Evolutionary conservation across 1,140 invertebrate species (phyloP).

Genomic region (Drosophila nigromelanica): DNA sequence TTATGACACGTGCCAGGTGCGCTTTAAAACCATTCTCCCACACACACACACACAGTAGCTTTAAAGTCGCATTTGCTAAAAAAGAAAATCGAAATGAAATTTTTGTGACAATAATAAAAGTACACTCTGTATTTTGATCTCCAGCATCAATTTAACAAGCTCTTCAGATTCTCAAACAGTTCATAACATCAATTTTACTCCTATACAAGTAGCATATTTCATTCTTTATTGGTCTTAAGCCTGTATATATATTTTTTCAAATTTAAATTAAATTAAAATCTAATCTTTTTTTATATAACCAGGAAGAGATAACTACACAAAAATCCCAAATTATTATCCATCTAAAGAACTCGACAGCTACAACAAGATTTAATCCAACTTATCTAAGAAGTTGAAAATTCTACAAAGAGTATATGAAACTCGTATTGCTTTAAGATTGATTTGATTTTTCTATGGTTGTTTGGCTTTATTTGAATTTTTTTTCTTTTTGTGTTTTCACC

Average conservation of each 20-base stretch:
- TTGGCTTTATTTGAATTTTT: slow-evolving; percentile 7
- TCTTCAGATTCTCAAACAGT: slow-evolving; percentile 3
- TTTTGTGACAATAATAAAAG: slow-evolving; percentile 31
- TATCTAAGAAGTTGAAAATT: background rate
- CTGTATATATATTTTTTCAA: too few species aligned
- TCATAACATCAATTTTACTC: background rate
- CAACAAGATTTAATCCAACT: too few species aligned
- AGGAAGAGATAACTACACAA: too few species aligned
- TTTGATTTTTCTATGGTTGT: slow-evolving; percentile 28
- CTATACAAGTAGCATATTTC: too few species aligned
- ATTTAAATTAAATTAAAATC: background rate
- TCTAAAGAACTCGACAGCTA: too few species aligned
- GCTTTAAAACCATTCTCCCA: slow-evolving; percentile 25
- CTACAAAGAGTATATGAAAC: background rate
- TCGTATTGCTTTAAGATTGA: slow-evolving; percentile 19
- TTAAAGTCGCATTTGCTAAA: slow-evolving; percentile 18
- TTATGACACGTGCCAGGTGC: slow-evolving; percentile 70
- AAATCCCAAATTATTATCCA: too few species aligned
- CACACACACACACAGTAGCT: background rate
- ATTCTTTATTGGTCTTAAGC: too few species aligned
- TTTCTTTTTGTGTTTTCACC: slow-evolving; percentile 43
- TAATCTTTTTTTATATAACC: background rate
- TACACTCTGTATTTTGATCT: slow-evolving; percentile 23
- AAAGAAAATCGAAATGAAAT: slow-evolving; percentile 12
- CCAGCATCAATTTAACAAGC: slow-evolving; percentile 34